Conservation (phyloP, 1,140 invertebrate genomes). For the Neotoxoptera formosana region DNA sequence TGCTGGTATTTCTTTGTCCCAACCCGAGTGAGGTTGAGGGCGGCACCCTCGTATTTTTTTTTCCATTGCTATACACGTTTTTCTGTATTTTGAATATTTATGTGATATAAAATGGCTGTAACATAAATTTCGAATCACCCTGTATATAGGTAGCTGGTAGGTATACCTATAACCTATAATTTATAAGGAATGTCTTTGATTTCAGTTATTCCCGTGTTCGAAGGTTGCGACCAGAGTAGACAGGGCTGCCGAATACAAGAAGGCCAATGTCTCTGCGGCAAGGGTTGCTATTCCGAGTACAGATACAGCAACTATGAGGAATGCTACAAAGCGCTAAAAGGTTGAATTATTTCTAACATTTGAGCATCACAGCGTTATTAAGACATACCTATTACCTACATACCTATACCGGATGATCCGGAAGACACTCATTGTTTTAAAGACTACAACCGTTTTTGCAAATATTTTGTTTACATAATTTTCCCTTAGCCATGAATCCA, state of each 20-base stretch:
- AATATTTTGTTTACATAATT: not conserved
- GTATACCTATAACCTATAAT: not conserved
- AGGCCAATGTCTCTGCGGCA: conserved; percentile 64
- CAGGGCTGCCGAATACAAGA: conserved; percentile 62
- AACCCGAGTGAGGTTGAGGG: not conserved
- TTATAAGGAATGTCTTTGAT: not conserved
- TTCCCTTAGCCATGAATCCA: not conserved
- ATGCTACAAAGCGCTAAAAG: conserved; percentile 66
- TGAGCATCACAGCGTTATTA: not conserved
- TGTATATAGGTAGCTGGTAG: not conserved
- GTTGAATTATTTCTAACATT: conserved; percentile 60
- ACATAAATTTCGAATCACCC: too few relatives aligned
- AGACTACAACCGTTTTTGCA: too few relatives aligned
- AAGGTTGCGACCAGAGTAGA: conserved; percentile 54
- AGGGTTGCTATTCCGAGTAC: conserved; percentile 66
- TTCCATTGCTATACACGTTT: not conserved
- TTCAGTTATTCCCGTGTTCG: conserved; percentile 38
- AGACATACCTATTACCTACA: not conserved
- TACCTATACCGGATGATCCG: not conserved
- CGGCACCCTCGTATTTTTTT: not conserved
- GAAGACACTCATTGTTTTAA: not conserved
- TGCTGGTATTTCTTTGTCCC: not conserved
- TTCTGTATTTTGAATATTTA: too few relatives aligned
- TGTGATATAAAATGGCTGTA: too few relatives aligned
- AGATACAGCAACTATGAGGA: conserved; percentile 65